Conservation (phyloP, 2,888 invertebrate genomes). For the Boloria euphrosyne region DNA sequence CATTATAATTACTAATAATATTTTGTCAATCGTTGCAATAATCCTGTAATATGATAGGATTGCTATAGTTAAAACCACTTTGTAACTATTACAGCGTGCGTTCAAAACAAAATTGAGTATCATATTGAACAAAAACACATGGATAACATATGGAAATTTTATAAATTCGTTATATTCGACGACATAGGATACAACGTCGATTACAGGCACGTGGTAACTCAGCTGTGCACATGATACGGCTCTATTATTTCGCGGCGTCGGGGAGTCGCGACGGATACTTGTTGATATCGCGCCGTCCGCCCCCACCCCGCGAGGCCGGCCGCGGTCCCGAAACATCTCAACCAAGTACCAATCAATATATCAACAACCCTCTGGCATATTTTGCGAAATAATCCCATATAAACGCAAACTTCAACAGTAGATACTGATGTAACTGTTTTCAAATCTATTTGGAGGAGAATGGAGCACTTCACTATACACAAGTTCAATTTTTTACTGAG, state of each 20-base stretch:
- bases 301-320: slow-evolving; percentile 7
- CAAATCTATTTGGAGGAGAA: too few species aligned
- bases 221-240: slow-evolving; percentile 28
- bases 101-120: too few species aligned
- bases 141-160: not conserved
- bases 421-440: too few species aligned
- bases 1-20: too few species aligned
- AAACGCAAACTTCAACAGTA: not conserved
- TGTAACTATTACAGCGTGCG: too few species aligned
- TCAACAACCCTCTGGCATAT: slow-evolving; percentile 3
- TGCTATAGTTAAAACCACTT: too few species aligned
- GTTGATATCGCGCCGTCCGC: slow-evolving; percentile 39
- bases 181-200: not conserved
- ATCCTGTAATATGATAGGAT: too few species aligned
- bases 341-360: slow-evolving; percentile 13
- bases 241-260: slow-evolving; percentile 36
- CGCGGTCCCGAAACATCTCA: slow-evolving; percentile 3
- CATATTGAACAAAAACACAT: too few species aligned
- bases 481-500: too few species aligned
- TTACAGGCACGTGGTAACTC: slow-evolving; percentile 10
- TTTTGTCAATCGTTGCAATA: too few species aligned
- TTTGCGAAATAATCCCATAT: slow-evolving; percentile 11
- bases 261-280: slow-evolving; percentile 41
- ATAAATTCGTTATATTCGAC: not conserved
- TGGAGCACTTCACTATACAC: too few species aligned